phyloP scores from a whole-genome alignment of 1,140 invertebrate genomes.

The Drosophila bifasciata region DNA sequence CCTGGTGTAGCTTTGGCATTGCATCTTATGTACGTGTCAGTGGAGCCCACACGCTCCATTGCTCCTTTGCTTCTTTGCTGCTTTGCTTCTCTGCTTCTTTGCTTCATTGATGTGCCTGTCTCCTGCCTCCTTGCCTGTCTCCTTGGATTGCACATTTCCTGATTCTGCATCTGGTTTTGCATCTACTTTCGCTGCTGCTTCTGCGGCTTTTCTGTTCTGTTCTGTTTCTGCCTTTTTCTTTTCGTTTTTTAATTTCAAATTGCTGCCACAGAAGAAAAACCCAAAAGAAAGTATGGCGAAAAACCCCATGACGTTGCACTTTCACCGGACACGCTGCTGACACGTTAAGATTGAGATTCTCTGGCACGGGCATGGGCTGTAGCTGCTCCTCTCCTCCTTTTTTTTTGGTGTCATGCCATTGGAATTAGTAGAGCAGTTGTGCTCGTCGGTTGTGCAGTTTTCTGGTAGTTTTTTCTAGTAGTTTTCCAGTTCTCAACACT shows the following conservation, averaged over 20 bases:
- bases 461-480: background rate
- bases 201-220: slow-evolving; percentile 12
- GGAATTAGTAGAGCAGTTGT: slow-evolving; percentile 39
- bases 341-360: slow-evolving; percentile 12
- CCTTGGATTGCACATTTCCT: slow-evolving; percentile 10
- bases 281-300: slow-evolving; percentile 15
- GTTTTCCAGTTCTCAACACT: slow-evolving; percentile 15
- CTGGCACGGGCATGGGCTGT: background rate
- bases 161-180: background rate
- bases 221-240: too few relatives aligned
- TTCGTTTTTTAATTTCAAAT: slow-evolving; percentile 69
- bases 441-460: slow-evolving; percentile 10
- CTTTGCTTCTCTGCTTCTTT: too few relatives aligned
- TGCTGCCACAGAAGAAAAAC: slow-evolving; percentile 54
- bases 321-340: slow-evolving; percentile 36
- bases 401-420: slow-evolving; percentile 35
- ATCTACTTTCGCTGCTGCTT: background rate
- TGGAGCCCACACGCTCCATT: slow-evolving; percentile 2
- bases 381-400: background rate
- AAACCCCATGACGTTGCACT: slow-evolving; percentile 62
- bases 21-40: slow-evolving; percentile 16
- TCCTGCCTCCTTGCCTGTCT: background rate
- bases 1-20: too few relatives aligned
- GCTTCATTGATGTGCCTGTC: slow-evolving; percentile 24
- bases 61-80: slow-evolving; percentile 6